These are phyloP conservation scores for Myotis daubentonii DNA, from an alignment of 2,797 vertebrate species.

Conservation along the genomic window DNA sequence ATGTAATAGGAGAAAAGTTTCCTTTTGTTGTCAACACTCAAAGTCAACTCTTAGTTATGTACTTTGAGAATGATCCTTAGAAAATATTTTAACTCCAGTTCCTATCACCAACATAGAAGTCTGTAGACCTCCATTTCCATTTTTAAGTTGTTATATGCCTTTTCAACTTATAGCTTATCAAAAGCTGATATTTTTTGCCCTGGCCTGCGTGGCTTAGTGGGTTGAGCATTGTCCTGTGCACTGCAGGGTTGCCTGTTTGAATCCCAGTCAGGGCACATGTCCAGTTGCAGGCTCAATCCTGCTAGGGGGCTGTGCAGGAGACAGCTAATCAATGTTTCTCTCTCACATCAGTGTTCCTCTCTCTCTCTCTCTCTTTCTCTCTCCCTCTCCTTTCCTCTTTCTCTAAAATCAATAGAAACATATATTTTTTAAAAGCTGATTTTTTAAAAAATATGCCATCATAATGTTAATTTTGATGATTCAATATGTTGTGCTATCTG, in stretches of 20 bases:
- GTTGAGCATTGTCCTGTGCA: too few relatives aligned
- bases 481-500: background rate
- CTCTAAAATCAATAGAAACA: too few relatives aligned
- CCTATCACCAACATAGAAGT: background rate
- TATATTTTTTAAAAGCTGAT: too few relatives aligned
- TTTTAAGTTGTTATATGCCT: conserved; percentile 11
- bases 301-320: too few relatives aligned
- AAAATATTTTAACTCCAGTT: conserved; percentile 54
- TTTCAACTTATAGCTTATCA: conserved; percentile 38
- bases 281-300: too few relatives aligned
- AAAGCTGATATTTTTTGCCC: conserved; percentile 28
- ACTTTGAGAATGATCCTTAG: conserved; percentile 35
- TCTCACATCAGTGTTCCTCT: too few relatives aligned
- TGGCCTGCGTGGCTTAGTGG: too few relatives aligned
- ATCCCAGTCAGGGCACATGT: too few relatives aligned
- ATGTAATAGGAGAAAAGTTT: conserved; percentile 25
- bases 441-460: background rate
- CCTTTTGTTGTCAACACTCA: conserved; percentile 22
- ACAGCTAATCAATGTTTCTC: too few relatives aligned
- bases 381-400: too few relatives aligned
- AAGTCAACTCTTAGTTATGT: conserved; percentile 41
- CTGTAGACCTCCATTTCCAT: background rate
- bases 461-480: conserved; percentile 32
- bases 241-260: too few relatives aligned
- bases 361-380: too few relatives aligned